A percentile compares a stretch with the other conserved stretches of the same genome.
These are phyloP conservation scores for Oryctes rhinoceros DNA, from an alignment of 1,140 invertebrate species.

Conservation along the genomic window DNA sequence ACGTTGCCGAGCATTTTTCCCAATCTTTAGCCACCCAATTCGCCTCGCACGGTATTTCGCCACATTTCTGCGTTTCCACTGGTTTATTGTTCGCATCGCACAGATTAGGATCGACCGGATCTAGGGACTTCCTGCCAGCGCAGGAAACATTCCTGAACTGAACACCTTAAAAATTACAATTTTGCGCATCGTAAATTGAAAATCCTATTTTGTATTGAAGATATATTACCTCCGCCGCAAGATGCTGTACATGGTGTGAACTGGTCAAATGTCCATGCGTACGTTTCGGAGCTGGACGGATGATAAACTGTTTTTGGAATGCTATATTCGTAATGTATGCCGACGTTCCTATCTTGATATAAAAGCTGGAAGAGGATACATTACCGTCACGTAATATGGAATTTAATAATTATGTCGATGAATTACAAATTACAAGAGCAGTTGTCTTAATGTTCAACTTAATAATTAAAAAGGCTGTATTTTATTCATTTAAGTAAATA, in stretches of 20 bases:
- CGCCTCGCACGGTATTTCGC: constrained; percentile 80
- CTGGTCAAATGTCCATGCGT: constrained; percentile 81
- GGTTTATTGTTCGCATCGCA: constrained; percentile 81
- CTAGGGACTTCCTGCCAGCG: constrained; percentile 71
- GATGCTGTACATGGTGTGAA: constrained; percentile 82
- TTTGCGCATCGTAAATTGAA: neutral
- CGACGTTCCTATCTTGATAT: constrained; percentile 85
- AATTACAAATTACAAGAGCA: no score
- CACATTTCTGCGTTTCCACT: constrained; percentile 74
- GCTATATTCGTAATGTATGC: constrained; percentile 92
- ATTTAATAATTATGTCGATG: no score
- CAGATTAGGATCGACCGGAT: constrained; percentile 75
- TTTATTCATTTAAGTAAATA: no score
- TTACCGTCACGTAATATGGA: no score
- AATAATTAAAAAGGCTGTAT: no score
- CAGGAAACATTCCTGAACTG: constrained; percentile 79
- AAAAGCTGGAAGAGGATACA: constrained; percentile 71
- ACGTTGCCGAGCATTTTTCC: constrained; percentile 83
- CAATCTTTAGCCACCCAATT: constrained; percentile 84
- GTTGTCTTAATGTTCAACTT: no score
- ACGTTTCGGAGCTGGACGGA: constrained; percentile 72
- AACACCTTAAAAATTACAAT: constrained; percentile 65
- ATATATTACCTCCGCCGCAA: constrained; percentile 84
- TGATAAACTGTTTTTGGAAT: constrained; percentile 77
- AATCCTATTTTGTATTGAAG: neutral